Evolutionary conservation across 2,113 vertebrate species (phyloP), one percentile per base, ranked within the genome.

Genomic region (Centrocercus urophasianus): DNA sequence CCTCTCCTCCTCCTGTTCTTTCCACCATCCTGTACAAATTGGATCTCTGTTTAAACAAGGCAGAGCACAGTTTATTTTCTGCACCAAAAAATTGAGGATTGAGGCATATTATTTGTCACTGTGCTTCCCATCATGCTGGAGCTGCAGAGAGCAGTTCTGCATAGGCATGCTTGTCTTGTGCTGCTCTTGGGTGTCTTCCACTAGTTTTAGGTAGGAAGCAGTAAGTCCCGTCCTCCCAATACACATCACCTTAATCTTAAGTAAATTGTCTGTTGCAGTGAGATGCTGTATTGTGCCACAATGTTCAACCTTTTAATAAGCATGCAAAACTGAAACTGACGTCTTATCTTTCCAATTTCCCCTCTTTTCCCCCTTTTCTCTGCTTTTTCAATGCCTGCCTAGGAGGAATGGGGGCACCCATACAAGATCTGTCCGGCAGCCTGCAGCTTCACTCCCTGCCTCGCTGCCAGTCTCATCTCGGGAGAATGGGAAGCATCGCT

Each of bases 401-500:
- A 98, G 98, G 87, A 97, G 93, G 47, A 97, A 97, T 0, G 96
- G 96, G n/a, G 85, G 5, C 4, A 4, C 93, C 50, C 90, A 24
- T 24, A 94, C 66, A 59, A 50, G 69, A 60, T 24, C 77, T n/a
- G 38, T 36, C 2, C 22, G 63, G 70, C 95, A 30, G 36, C 63
- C 92, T 0, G 5, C 4, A 30, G 40, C 65, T 42, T 70, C 90
- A 69, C 14, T 32, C 8, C 93, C 74, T 1, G 57, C 89, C 60
- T 83, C 54, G 0, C 61, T 71, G 59, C 93, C 59, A 18, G 30
- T 69, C 11, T 67, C 90, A 2, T 14, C 30, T 70, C 90, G 93
- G 50, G 97, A 98, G 91, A 96, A 97, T 0, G 96, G 98, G 63
- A 98, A 91, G 85, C 97, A 96, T 60, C 95, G 96, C 12, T 79